phyloP scores from a whole-genome alignment of 2,797 vertebrate genomes.

The Cynodonichthys magdalenae region DNA sequence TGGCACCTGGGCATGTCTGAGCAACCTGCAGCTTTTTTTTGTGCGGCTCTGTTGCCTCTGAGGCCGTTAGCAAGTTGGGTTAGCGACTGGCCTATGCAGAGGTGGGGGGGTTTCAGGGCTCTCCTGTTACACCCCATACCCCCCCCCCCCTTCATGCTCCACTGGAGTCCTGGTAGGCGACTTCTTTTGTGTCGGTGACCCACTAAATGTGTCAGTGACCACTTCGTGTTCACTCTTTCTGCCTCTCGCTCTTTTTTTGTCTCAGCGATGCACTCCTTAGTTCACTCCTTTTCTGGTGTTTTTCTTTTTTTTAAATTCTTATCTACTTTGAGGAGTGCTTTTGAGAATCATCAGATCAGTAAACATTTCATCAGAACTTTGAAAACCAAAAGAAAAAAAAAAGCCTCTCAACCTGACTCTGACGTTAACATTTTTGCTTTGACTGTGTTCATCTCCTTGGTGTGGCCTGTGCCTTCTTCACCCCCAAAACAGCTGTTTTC shows the following conservation, averaged over 20 bases:
- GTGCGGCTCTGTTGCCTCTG: slow-evolving; percentile 55
- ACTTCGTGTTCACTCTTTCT: slow-evolving; percentile 58
- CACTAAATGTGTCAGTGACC: slow-evolving; percentile 79
- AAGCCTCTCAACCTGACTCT: not conserved
- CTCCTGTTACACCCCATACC: slow-evolving; percentile 76
- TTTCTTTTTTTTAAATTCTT: not conserved
- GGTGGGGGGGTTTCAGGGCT: slow-evolving; percentile 62
- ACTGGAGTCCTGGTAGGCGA: slow-evolving; percentile 81
- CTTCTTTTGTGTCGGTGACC: slow-evolving; percentile 82
- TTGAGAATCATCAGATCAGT: not conserved
- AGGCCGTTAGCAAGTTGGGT: slow-evolving; percentile 58
- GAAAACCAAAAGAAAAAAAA: not conserved
- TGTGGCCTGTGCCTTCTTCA: not conserved
- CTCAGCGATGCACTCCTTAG: slow-evolving; percentile 19
- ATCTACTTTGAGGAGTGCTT: slow-evolving; percentile 13
- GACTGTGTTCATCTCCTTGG: too few relatives aligned
- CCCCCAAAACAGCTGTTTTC: slow-evolving; percentile 65
- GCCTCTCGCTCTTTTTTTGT: slow-evolving; percentile 51
- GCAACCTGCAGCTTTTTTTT: slow-evolving; percentile 66
- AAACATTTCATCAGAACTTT: not conserved
- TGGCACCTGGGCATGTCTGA: slow-evolving; percentile 65
- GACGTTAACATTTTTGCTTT: too few relatives aligned
- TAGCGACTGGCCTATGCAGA: slow-evolving; percentile 62
- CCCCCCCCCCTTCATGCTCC: slow-evolving; percentile 79
- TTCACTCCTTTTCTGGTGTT: not conserved